Evolutionary conservation across 2,888 invertebrate genomes (phyloP), one percentile per base, ranked within the genome.

Genomic region (Microctonus hyperodae): DNA sequence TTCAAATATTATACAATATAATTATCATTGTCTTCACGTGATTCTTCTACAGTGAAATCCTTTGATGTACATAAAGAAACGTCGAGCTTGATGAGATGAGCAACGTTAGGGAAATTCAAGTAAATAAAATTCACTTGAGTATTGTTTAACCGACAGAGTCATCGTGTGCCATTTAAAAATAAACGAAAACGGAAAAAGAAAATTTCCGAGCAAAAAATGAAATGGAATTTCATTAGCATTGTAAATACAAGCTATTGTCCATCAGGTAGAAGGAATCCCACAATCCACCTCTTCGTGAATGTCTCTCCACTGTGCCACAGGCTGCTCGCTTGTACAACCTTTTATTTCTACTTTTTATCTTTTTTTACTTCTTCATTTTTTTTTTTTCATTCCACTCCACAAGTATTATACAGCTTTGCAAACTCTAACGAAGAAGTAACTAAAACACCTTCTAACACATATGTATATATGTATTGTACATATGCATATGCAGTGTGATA

Each of bases 141-240:
- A 4, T 44, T 13, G 51, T 65, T 13, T 13, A 65, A 65, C 57
- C 1, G n/a, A n/a, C 13, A 37, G n/a, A 37, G 37, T 35, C n/a
- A 22, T 58, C 37, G 58, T n/a, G 37, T 58, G 35, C 37, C 58
- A 58, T 37, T 23, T 23, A 22, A 6, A 37, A 64, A 50, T 33
- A 20, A 58, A 58, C 56, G 57, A 56, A 48, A n/a, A 20, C 2
- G 13, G 31, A 5, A 10, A 16, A 33, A 51, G n/a, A 22, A 28
- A n/a, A 44, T 53, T 59, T 50, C 9, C 6, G 22, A 31, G 67
- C 53, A 69, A 64, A 73, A 69, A 69, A 69, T 68, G 71, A 70
- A 72, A 74, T 71, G 72, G 75, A 75, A 79, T 77, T 78, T 79
- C 76, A 79, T 79, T 75, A 76, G 74, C 74, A 74, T 73, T 74